Evolutionary conservation across 2,888 invertebrate genomes (phyloP).

Genomic region (Limnephilus lunatus): DNA sequence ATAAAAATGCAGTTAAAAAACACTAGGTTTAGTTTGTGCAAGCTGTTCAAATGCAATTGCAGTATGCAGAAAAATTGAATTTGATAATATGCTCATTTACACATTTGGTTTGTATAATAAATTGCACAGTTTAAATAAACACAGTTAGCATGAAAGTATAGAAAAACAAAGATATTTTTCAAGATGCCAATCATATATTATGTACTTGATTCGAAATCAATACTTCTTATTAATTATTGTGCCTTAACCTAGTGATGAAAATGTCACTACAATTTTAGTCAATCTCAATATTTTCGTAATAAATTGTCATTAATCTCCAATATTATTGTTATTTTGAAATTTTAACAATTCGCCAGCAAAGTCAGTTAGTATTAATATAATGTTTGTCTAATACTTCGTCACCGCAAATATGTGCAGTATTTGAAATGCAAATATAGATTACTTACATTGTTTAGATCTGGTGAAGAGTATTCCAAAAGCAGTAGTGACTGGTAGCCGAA

Average conservation of each 20-base stretch:
- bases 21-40: neutral
- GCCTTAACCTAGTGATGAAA: neutral
- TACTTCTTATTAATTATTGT: neutral
- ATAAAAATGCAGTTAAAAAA: neutral
- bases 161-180: neutral
- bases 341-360: neutral
- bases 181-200: neutral
- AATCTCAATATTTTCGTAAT: neutral
- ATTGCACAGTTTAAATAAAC: neutral
- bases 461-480: conserved; percentile 31
- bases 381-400: neutral
- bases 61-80: neutral
- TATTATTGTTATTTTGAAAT: neutral
- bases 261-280: neutral
- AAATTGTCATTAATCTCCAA: neutral
- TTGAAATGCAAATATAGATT: neutral
- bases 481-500: neutral
- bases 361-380: neutral
- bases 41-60: neutral
- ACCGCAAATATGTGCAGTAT: neutral
- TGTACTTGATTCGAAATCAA: neutral
- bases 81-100: neutral
- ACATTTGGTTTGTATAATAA: neutral
- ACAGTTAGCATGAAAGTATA: neutral
- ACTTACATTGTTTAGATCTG: conserved; percentile 28